Percentiles rank a stretch among this genome's conserved stretches.
These are phyloP conservation scores for Notechis scutatus DNA, from an alignment of 2,113 vertebrate genomes.

Conservation along the genomic window DNA sequence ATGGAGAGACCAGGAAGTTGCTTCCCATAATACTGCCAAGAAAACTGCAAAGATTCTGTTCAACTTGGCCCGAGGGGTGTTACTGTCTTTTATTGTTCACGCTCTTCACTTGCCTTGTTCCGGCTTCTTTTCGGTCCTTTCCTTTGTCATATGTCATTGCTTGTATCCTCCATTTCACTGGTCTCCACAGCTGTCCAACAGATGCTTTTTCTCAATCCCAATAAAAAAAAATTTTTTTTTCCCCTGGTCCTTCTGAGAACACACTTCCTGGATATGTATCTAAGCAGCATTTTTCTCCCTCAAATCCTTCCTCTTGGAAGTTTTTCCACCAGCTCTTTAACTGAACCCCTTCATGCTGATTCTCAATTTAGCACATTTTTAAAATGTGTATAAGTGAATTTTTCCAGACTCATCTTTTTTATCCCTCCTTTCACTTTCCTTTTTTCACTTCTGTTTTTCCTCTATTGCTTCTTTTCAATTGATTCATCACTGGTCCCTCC, in stretches of 20 bases:
- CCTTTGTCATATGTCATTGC: background rate
- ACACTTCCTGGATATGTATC: background rate
- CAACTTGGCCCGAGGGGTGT: background rate
- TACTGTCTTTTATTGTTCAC: background rate
- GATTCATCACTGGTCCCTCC: background rate
- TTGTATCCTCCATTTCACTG: background rate
- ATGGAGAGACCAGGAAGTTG: background rate
- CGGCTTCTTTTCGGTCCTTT: background rate
- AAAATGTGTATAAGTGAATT: background rate
- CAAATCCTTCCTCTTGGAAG: background rate
- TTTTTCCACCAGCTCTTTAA: background rate
- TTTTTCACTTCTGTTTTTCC: background rate
- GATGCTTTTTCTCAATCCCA: background rate
- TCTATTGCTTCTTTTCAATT: background rate
- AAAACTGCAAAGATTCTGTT: background rate
- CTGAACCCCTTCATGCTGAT: background rate
- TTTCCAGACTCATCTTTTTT: background rate
- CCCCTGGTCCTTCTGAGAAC: background rate
- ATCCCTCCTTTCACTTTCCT: background rate
- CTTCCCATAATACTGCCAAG: background rate
- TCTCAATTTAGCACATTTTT: background rate
- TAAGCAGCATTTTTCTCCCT: background rate
- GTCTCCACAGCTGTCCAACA: background rate
- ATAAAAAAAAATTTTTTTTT: background rate
- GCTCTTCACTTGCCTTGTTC: background rate